These are phyloP conservation scores for Idaea dimidiata DNA, from an alignment of 2,888 invertebrate species.

Conservation along the genomic window DNA sequence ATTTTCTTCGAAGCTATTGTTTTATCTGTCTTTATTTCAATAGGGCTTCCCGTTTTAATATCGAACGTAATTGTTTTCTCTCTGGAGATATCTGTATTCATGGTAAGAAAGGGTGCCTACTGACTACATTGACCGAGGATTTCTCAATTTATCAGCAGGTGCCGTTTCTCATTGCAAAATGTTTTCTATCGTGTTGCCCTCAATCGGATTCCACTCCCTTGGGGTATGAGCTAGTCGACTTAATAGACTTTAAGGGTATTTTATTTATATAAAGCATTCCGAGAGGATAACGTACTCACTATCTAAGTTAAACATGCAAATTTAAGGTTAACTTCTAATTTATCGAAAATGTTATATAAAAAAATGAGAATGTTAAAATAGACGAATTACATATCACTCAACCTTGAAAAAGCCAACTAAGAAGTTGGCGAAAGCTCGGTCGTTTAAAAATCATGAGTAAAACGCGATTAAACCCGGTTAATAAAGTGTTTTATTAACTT, in stretches of 20 bases:
- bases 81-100: slow-evolving; percentile 40
- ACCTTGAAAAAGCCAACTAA: no score
- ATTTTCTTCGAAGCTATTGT: slow-evolving; percentile 50
- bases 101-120: slow-evolving; percentile 33
- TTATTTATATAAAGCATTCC: slow-evolving; percentile 62
- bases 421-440: no score
- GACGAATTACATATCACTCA: no score
- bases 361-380: no score
- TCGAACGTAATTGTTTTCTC: slow-evolving; percentile 46
- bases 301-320: slow-evolving; percentile 54
- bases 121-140: slow-evolving; percentile 37
- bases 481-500: no score
- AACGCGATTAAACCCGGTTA: no score
- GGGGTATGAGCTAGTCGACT: slow-evolving; percentile 65
- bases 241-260: slow-evolving; percentile 75
- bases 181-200: slow-evolving; percentile 62
- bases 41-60: slow-evolving; percentile 43
- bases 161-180: slow-evolving; percentile 66
- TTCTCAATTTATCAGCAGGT: slow-evolving; percentile 62
- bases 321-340: slow-evolving; percentile 68
- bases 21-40: slow-evolving; percentile 44
- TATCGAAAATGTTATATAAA: no score
- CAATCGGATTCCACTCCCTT: slow-evolving; percentile 50
- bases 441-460: no score
- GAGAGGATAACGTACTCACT: slow-evolving; percentile 58